Base-by-base conservation (phyloP, 1,140 invertebrate species). In the Caenorhabditis briggsae region DNA sequence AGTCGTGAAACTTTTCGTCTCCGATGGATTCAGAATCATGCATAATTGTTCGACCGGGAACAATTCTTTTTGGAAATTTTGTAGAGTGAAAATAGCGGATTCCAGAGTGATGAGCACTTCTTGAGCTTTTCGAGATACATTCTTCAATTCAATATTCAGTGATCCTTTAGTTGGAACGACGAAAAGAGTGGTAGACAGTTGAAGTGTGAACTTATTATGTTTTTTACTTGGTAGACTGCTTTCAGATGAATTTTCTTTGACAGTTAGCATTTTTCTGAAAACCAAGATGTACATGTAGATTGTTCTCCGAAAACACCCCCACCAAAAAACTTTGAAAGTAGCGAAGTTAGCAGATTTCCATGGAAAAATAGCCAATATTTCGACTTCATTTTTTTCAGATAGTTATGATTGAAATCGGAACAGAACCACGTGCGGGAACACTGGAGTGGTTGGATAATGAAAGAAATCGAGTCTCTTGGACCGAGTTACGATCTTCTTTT, bases 341-440 rank as follows among this genome's bases (percentile, higher is more conserved):
- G 33, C 33, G 33, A 33, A 33, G 33, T 33, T 33, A 33, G 33
- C 33, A 33, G 33, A 33, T 33, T 33, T 16, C 9, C 50, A 53
- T 9, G 6, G 50, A 53, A 53, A 53, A 53, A 53, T 9, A 53
- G 50, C 1, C 50, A 53, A 33, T 53, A 12, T 53, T 53, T 53
- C 5, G 50, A 53, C 2, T 7, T 58, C 1, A 18, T 53, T 53
- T 25, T 61, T 23, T 78, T 14, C n/a, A 78, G 70, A 78, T 78
- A 18, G 70, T 78, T 14, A 78, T 84, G 33, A 84, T 87, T 18
- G 82, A 87, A 84, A 55, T 87, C 3, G 86, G 53, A 56, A 83
- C 61, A 33, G 56, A 65, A 18, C 86, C 86, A 23, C 61, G 83
- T 46, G 58, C 65, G 9, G 86, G 86, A 43, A 55, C n/a, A 46